phyloP scores from a whole-genome alignment of 2,888 invertebrate genomes.

The Trisateles emortualis region DNA sequence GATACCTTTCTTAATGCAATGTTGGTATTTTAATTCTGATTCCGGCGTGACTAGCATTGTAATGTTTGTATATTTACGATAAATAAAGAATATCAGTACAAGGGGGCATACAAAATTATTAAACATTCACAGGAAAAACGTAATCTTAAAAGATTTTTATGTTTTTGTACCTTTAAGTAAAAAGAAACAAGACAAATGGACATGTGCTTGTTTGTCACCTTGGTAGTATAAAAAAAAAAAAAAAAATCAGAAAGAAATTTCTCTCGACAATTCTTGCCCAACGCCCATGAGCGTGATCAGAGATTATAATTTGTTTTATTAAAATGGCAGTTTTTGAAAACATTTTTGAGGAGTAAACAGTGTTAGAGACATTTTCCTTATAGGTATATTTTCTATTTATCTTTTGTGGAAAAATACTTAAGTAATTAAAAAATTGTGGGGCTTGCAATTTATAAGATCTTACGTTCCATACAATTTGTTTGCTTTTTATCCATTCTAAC shows the following conservation, averaged over 20 bases:
- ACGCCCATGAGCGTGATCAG: background rate
- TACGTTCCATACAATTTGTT: background rate
- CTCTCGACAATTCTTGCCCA: too few species aligned
- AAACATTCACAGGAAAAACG: too few species aligned
- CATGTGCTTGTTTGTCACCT: too few species aligned
- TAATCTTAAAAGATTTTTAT: too few species aligned
- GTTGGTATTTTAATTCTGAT: background rate
- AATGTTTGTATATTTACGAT: slow-evolving; percentile 5
- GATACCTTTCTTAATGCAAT: slow-evolving; percentile 10
- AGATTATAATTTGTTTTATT: slow-evolving; percentile 3
- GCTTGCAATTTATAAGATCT: background rate
- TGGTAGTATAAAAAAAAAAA: too few species aligned
- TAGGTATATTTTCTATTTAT: slow-evolving; percentile 9
- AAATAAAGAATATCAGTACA: background rate
- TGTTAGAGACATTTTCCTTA: slow-evolving; percentile 4
- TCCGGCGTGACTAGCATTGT: slow-evolving; percentile 13
- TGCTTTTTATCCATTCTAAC: too few species aligned
- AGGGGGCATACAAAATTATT: too few species aligned
- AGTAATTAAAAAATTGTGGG: background rate
- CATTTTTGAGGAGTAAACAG: background rate
- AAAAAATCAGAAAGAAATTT: too few species aligned
- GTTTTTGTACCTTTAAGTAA: too few species aligned
- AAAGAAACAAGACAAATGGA: too few species aligned
- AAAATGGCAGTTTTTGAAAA: slow-evolving; percentile 2
- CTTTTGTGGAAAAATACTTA: slow-evolving; percentile 2